These are phyloP conservation scores for Rhynchonema sp. DNA, from an alignment of 2,888 invertebrate species.

Conservation along the genomic window DNA sequence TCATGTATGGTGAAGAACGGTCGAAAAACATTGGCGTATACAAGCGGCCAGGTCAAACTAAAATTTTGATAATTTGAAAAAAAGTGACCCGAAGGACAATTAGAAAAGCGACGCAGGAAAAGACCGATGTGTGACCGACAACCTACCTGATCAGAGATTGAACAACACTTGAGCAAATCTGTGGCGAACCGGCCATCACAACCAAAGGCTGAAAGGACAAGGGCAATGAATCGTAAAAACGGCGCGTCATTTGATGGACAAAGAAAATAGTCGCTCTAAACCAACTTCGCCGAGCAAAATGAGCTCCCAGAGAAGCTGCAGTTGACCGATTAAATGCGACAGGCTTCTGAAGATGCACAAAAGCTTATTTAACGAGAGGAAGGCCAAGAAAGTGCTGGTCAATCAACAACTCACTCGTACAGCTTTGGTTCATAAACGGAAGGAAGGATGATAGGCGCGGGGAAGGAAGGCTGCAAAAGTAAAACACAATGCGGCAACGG, in stretches of 20 bases:
- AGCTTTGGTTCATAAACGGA: conserved; percentile 32
- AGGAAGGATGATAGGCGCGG: conserved; percentile 7
- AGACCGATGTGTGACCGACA: too few species aligned
- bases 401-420: conserved; percentile 25
- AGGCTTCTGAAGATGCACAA: too few species aligned
- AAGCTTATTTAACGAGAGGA: too few species aligned
- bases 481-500: neutral
- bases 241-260: too few species aligned
- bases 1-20: conserved; percentile 99
- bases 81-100: too few species aligned
- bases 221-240: too few species aligned
- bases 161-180: conserved; percentile 74
- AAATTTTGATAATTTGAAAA: conserved; percentile 16
- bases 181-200: conserved; percentile 84
- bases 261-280: too few species aligned
- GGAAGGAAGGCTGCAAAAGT: conserved; percentile 1
- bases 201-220: conserved; percentile 61
- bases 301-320: conserved; percentile 90
- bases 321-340: conserved; percentile 45
- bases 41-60: conserved; percentile 69
- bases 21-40: conserved; percentile 76
- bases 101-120: too few species aligned
- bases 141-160: conserved; percentile 61
- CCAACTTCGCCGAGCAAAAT: conserved; percentile 67
- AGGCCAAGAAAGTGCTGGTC: neutral